These are phyloP conservation scores for Nysson spinosus DNA, from an alignment of 2,888 invertebrate genomes.

Conservation along the genomic window DNA sequence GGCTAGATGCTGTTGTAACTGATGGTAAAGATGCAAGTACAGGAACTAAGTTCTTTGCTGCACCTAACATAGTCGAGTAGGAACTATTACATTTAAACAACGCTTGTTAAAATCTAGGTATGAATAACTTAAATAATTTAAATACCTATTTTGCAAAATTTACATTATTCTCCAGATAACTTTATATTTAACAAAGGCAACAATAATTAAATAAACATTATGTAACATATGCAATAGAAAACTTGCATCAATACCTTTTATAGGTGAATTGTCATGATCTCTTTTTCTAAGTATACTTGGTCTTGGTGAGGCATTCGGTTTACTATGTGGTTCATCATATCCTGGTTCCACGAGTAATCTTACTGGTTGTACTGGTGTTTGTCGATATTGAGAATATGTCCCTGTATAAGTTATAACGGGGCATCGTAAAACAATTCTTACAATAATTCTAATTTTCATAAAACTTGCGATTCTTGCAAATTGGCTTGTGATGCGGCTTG, in stretches of 20 bases:
- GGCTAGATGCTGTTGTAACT: conserved; percentile 66
- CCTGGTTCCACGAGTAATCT: conserved; percentile 73
- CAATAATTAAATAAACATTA: background rate
- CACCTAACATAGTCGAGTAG: conserved; percentile 57
- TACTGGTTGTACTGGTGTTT: conserved; percentile 71
- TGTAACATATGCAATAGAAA: background rate
- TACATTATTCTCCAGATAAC: no score
- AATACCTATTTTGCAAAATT: no score
- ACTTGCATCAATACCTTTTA: conserved; percentile 63
- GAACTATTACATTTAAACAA: no score
- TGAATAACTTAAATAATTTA: no score
- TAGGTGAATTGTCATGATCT: conserved; percentile 83
- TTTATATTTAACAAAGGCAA: no score
- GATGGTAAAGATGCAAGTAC: conserved; percentile 70
- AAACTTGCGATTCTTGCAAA: no score
- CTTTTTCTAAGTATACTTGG: conserved; percentile 93
- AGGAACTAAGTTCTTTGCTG: conserved; percentile 74
- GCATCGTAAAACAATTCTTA: no score
- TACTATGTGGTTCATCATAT: conserved; percentile 72
- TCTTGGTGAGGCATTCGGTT: conserved; percentile 83
- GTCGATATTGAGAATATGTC: conserved; percentile 72
- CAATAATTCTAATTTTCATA: no score
- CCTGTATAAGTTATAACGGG: conserved; percentile 60
- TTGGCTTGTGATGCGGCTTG: no score
- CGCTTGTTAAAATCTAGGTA: no score